Evolutionary conservation across 2,888 invertebrate genomes (phyloP), one percentile per base, ranked within the genome.

Genomic region (Cheilosia scutellata): DNA sequence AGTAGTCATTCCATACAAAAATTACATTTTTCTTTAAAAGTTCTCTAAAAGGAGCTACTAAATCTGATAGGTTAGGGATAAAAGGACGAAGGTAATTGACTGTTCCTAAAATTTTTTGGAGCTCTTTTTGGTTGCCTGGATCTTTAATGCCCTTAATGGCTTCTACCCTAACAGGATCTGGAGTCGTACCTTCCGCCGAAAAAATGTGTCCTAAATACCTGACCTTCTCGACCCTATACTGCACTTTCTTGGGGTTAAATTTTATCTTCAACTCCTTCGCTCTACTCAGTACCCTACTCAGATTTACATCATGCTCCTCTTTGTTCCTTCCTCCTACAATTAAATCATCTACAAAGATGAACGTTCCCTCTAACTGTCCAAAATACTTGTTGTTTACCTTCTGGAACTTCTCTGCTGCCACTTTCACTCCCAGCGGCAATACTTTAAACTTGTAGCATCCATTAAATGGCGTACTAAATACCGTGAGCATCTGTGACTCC

Each of bases 351-450:
- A n/a, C n/a, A n/a, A n/a, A n/a, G n/a, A n/a, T n/a, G n/a, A n/a
- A n/a, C n/a, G n/a, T n/a, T n/a, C n/a, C n/a, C n/a, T n/a, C n/a
- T 53, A 42, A 42, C 4, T 9, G 11, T 53, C 13, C 66, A 63
- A 49, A 63, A 40, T 63, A 47, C 27, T 63, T 74, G 20, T 25
- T 25, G 53, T 74, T 63, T 5, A 74, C 1, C 33, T 51, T 55
- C 40, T 78, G 78, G 40, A 79, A 76, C 16, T 55, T 66, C n/a
- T 71, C 60, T 5, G 71, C 27, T 27, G 49, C 47, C 5, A 20
- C 29, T 4, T 33, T 49, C 2, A 63, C n/a, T 0, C 20, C 57
- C 5, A 29, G 5, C 0, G 40, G 70, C 37, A 77, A 42, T 4
- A 42, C 51, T 3, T 60, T 44, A 62, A 60, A 70, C 31, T 33